Conservation (phyloP, 2,888 invertebrate genomes). For the Mythimna albipuncta region DNA sequence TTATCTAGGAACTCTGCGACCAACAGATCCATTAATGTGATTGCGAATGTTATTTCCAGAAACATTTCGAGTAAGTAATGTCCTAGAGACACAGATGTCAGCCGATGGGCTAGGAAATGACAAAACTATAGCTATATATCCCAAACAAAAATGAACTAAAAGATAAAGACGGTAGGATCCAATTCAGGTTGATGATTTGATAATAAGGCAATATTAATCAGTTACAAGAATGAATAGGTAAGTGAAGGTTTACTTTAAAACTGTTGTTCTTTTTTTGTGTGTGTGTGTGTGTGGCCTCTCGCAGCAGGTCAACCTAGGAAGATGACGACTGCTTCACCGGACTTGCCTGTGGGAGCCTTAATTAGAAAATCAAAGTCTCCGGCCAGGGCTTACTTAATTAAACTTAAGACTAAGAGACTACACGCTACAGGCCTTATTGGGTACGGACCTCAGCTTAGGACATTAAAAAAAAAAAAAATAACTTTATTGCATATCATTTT, state of each 20-base stretch:
- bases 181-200: conserved; percentile 3
- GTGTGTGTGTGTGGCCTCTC: too few relatives aligned
- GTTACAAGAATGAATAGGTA: conserved; percentile 36
- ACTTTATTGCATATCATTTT: too few relatives aligned
- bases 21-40: conserved; percentile 56
- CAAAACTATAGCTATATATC: conserved; percentile 29
- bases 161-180: neutral
- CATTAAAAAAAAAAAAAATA: too few relatives aligned
- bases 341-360: too few relatives aligned
- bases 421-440: too few relatives aligned
- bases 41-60: conserved; percentile 52
- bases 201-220: conserved; percentile 48
- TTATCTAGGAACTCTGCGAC: conserved; percentile 23
- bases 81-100: conserved; percentile 49
- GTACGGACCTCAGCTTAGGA: too few relatives aligned
- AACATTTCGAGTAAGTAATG: conserved; percentile 57
- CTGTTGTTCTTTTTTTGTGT: conserved; percentile 12
- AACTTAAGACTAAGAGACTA: too few relatives aligned
- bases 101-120: conserved; percentile 37
- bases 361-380: too few relatives aligned
- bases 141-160: conserved; percentile 38
- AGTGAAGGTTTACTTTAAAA: conserved; percentile 37
- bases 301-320: too few relatives aligned
- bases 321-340: too few relatives aligned
- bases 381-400: too few relatives aligned